Percentiles rank a stretch among this genome's conserved stretches.
These are phyloP conservation scores for Drosophila prosaltans DNA, from an alignment of 1,140 invertebrate species.

Conservation along the genomic window DNA sequence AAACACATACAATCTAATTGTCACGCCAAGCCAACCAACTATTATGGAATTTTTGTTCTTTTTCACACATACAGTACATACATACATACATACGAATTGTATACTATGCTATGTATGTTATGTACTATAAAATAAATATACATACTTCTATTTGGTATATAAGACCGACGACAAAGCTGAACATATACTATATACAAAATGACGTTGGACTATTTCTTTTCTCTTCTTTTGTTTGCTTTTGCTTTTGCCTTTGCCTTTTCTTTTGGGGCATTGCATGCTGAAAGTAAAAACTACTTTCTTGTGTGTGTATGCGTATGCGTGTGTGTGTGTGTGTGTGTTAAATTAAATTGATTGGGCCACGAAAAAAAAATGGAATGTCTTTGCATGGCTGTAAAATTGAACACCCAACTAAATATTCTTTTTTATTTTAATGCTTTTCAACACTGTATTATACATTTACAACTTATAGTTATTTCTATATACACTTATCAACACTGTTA, in stretches of 20 bases:
- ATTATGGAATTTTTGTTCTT: conserved; percentile 71
- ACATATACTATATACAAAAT: conserved; percentile 39
- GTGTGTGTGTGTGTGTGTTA: conserved; percentile 13
- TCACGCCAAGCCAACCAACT: conserved; percentile 72
- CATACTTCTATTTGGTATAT: background rate
- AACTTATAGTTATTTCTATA: background rate
- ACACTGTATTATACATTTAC: conserved; percentile 10
- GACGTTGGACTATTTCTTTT: conserved; percentile 65
- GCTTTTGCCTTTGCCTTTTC: conserved; percentile 43
- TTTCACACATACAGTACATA: background rate
- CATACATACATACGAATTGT: conserved; percentile 7
- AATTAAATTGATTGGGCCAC: conserved; percentile 52
- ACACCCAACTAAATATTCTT: background rate
- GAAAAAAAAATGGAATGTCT: conserved; percentile 69
- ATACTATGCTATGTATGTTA: background rate
- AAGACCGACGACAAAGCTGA: conserved; percentile 18
- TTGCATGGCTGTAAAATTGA: conserved; percentile 35
- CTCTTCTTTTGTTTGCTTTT: conserved; percentile 29
- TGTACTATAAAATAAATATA: background rate
- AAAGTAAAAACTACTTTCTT: conserved; percentile 67
- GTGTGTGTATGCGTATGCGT: conserved; percentile 4
- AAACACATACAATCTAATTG: conserved; percentile 66
- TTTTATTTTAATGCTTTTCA: background rate
- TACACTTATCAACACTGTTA: conserved; percentile 5
- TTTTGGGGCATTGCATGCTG: conserved; percentile 70